Conservation (phyloP, 1,140 invertebrate species). For the Coenobita brevimanus region DNA sequence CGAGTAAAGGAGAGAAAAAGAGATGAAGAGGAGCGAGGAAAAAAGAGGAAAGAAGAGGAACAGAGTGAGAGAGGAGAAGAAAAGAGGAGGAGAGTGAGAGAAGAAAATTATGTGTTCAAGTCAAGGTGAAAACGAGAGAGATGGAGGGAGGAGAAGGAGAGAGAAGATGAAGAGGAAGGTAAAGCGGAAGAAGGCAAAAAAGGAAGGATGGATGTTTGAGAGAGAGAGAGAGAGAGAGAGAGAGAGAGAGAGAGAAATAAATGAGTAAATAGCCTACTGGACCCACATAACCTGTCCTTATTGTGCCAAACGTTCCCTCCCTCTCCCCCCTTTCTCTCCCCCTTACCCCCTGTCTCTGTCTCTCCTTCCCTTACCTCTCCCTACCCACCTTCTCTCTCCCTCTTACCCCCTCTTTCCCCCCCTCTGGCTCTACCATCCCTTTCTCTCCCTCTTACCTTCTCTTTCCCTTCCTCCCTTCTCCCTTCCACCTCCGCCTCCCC, state of each 20-base stretch:
- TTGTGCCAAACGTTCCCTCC: slow-evolving; percentile 3
- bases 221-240: no score
- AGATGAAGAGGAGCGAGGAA: no score
- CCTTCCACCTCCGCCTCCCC: neutral
- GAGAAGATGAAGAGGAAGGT: no score
- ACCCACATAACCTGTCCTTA: no score
- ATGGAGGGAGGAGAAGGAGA: neutral
- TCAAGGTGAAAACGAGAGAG: neutral
- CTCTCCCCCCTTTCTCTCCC: neutral
- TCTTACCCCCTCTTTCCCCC: neutral
- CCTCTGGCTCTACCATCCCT: neutral
- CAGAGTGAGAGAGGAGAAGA: no score
- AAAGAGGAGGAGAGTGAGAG: neutral
- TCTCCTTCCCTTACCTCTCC: neutral
- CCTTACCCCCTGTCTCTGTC: neutral
- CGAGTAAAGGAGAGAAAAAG: no score
- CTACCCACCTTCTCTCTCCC: neutral
- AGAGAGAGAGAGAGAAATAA: no score
- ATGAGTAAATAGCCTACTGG: no score
- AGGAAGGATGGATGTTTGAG: no score
- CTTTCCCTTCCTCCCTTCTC: neutral
- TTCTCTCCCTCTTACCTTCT: neutral
- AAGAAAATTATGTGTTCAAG: neutral
- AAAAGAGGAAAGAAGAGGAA: no score
- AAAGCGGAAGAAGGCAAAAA: no score